phyloP scores from a whole-genome alignment of 2,113 vertebrate genomes.

The Calyptommatus sinebrachiatus region DNA sequence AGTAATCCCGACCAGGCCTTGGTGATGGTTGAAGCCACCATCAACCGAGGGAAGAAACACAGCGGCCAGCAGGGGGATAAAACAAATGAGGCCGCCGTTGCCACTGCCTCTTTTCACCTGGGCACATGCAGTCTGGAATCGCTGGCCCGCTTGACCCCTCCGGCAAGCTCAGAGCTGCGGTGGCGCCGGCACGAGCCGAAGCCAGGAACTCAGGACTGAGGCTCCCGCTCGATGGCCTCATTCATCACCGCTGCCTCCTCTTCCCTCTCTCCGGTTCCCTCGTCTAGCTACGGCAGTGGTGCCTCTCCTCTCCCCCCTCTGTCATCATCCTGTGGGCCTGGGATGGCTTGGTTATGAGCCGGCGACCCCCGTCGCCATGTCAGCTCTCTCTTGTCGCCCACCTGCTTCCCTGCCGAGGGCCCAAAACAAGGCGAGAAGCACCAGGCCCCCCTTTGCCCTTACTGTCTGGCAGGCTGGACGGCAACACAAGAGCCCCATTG shows the following conservation, averaged over 20 bases:
- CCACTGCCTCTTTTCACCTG: too few species aligned
- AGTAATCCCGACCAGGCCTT: too few species aligned
- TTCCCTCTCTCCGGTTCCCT: not conserved
- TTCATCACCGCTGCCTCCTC: not conserved
- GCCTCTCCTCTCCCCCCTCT: constrained; percentile 28
- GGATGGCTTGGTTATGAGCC: not conserved
- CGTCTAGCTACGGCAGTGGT: not conserved
- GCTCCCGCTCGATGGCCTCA: not conserved
- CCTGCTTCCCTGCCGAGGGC: not conserved
- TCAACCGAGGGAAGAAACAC: not conserved
- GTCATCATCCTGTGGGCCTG: not conserved
- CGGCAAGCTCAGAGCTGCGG: constrained; percentile 25
- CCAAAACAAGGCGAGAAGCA: constrained; percentile 21
- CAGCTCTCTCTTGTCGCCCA: constrained; percentile 37
- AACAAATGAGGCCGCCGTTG: not conserved
- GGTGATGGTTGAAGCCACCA: too few species aligned
- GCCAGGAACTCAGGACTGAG: not conserved
- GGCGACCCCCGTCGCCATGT: not conserved
- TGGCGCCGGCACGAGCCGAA: not conserved
- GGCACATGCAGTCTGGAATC: too few species aligned
- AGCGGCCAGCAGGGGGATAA: not conserved
- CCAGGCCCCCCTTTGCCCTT: constrained; percentile 44
- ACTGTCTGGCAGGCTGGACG: constrained; percentile 38
- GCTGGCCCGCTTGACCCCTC: not conserved
- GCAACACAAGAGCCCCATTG: constrained; percentile 89